A percentile compares a stretch with the other conserved stretches of the same genome.
These are phyloP conservation scores for Thamnophis sirtalis DNA, from an alignment of 2,113 vertebrate species.

Conservation along the genomic window DNA sequence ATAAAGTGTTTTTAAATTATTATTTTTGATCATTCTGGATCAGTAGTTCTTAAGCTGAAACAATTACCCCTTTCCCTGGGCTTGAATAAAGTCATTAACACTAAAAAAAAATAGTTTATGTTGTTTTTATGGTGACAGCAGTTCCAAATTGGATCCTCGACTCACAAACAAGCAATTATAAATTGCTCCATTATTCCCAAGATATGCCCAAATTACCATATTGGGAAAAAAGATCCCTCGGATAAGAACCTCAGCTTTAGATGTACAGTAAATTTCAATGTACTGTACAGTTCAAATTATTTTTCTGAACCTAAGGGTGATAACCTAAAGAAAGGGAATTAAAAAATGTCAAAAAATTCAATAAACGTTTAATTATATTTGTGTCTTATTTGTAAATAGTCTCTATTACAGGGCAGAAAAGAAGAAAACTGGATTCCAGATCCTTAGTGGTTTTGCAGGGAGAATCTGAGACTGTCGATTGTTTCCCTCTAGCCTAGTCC, in stretches of 20 bases:
- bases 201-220: neutral
- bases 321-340: slow-evolving; percentile 22
- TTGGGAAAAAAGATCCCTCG: neutral
- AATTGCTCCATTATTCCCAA: neutral
- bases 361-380: neutral
- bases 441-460: neutral
- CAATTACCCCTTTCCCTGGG: neutral
- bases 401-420: neutral
- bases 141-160: neutral
- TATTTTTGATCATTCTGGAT: neutral
- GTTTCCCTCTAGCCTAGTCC: neutral
- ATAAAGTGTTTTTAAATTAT: slow-evolving; percentile 11
- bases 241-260: neutral
- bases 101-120: neutral
- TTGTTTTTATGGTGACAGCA: neutral
- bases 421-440: neutral
- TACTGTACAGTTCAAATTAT: neutral
- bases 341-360: neutral
- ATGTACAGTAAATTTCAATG: neutral
- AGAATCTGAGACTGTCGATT: neutral
- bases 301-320: neutral
- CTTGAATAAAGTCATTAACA: neutral
- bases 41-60: neutral
- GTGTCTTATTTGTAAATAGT: neutral
- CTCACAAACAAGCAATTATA: neutral